phyloP scores from a whole-genome alignment of 37 sponge, comb jelly and placozoan species.

The Corticium candelabrum region DNA sequence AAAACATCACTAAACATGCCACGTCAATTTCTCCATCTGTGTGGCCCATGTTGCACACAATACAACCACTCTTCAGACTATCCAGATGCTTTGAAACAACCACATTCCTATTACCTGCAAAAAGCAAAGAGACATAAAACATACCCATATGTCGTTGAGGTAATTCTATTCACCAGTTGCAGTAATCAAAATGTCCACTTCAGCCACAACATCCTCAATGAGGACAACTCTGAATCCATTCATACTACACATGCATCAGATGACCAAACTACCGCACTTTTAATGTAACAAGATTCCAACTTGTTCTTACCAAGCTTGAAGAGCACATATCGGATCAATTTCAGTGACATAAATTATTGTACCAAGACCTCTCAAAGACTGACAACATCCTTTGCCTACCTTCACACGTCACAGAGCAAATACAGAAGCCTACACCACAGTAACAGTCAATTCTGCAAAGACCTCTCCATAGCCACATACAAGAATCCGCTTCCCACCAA shows the following conservation, averaged over 20 bases:
- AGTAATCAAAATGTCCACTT: constrained; percentile 73
- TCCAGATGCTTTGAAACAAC: constrained; percentile 63
- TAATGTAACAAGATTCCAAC: background rate
- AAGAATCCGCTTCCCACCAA: constrained; percentile 63
- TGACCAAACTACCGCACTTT: background rate
- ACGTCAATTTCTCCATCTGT: constrained; percentile 79
- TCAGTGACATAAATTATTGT: constrained; percentile 66
- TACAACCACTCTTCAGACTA: constrained; percentile 58
- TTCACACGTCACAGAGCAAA: background rate
- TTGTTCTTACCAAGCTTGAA: constrained; percentile 76
- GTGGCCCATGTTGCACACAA: constrained; percentile 88
- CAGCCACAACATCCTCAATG: constrained; percentile 55
- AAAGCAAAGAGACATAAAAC: background rate
- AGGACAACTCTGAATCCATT: constrained; percentile 76
- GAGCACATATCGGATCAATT: constrained; percentile 89
- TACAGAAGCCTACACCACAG: background rate
- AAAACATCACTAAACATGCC: background rate
- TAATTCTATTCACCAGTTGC: constrained; percentile 47
- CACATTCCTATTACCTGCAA: constrained; percentile 62
- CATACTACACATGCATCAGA: constrained; percentile 26
- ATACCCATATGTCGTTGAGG: background rate
- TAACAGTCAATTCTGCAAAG: background rate
- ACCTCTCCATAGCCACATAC: constrained; percentile 92
- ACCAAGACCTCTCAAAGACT: constrained; percentile 69
- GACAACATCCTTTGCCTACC: constrained; percentile 86